Conservation (phyloP, 1,140 invertebrate species). For the Xylocopa sonorina region DNA sequence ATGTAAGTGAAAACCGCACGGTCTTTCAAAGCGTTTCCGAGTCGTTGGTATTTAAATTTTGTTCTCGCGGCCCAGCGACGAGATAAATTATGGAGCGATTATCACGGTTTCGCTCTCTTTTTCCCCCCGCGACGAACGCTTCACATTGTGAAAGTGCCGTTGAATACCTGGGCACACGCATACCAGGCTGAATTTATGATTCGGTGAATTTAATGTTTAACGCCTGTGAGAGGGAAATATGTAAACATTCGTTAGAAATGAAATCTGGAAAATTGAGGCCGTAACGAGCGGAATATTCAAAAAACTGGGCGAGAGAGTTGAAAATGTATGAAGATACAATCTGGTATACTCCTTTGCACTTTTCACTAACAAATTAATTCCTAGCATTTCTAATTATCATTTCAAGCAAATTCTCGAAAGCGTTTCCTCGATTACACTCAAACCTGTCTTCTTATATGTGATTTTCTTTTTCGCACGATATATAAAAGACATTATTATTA, state of each 20-base stretch:
- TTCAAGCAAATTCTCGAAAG: no score
- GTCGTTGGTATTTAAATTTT: constrained; percentile 45
- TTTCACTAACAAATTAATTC: no score
- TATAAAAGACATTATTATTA: no score
- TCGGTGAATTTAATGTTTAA: constrained; percentile 1
- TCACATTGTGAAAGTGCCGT: constrained; percentile 5
- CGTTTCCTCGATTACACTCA: no score
- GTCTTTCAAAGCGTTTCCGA: constrained; percentile 18
- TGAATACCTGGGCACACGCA: neutral
- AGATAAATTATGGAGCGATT: constrained; percentile 45
- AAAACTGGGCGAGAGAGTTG: no score
- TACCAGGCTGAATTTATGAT: constrained; percentile 6
- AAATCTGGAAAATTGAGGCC: no score
- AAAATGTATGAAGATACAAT: no score
- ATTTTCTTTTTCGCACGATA: no score
- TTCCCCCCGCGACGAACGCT: neutral
- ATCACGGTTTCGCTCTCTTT: constrained; percentile 30
- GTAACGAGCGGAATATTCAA: neutral
- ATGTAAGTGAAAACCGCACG: neutral
- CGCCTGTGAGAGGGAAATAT: neutral
- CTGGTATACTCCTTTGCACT: no score
- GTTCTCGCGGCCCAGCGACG: neutral
- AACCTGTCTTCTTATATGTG: no score
- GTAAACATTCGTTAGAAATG: neutral
- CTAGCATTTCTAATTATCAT: no score